A percentile compares a stretch with the other conserved stretches of the same genome.
These are phyloP conservation scores for Steinernema feltiae DNA, from an alignment of 1,140 invertebrate genomes.

Conservation along the genomic window DNA sequence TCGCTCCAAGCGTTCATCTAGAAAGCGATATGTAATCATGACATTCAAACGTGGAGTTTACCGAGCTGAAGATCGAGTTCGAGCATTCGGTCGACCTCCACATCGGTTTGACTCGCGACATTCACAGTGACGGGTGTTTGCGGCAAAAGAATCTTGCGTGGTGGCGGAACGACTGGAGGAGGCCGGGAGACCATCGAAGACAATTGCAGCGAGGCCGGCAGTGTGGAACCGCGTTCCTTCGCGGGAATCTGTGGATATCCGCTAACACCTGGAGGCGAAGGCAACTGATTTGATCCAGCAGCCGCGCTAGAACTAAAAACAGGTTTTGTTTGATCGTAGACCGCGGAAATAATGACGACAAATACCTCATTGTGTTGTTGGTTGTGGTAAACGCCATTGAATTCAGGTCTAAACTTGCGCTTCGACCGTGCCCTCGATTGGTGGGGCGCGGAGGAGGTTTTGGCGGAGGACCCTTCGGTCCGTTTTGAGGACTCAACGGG, in stretches of 20 bases:
- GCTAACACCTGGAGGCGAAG: not conserved
- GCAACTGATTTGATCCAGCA: not conserved
- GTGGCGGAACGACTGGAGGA: not conserved
- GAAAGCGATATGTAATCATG: not conserved
- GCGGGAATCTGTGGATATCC: not conserved
- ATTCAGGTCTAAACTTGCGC: constrained; percentile 39
- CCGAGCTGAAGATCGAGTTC: constrained; percentile 11
- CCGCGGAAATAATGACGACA: constrained; percentile 18
- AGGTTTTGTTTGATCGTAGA: not conserved
- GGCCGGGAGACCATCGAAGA: constrained; percentile 1
- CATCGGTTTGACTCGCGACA: not conserved
- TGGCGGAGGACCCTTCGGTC: constrained; percentile 35
- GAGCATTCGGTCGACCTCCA: constrained; percentile 14
- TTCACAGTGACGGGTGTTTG: not conserved
- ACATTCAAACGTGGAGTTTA: not conserved
- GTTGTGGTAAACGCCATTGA: constrained; percentile 16
- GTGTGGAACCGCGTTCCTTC: not conserved
- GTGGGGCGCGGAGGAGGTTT: constrained; percentile 35
- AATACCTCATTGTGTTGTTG: not conserved
- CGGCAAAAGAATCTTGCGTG: not conserved
- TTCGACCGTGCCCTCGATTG: constrained; percentile 32
- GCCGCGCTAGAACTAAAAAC: not conserved
- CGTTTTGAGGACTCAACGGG: constrained; percentile 17
- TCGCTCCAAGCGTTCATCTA: constrained; percentile 22
- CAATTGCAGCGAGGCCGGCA: not conserved